These are phyloP conservation scores for Trachymyrmex septentrionalis DNA, from an alignment of 1,140 invertebrate genomes.

Conservation along the genomic window DNA sequence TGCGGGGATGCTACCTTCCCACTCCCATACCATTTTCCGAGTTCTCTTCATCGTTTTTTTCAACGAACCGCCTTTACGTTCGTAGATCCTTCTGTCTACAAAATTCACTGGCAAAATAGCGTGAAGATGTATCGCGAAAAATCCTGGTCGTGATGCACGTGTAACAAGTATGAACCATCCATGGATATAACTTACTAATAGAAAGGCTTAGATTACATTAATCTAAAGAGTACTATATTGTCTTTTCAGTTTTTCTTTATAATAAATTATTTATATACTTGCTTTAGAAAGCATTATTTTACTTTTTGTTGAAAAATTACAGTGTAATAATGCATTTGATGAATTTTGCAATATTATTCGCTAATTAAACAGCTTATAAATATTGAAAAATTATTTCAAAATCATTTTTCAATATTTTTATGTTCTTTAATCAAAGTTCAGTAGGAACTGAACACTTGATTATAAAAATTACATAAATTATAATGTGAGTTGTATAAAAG, in stretches of 20 bases:
- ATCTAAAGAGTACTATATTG: background rate
- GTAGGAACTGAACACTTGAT: too few species aligned
- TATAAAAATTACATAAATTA: slow-evolving; percentile 1
- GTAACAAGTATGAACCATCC: background rate
- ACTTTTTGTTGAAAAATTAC: background rate
- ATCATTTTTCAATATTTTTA: background rate
- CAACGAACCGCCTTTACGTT: slow-evolving; percentile 12
- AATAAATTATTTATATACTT: slow-evolving; percentile 17
- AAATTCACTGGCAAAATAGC: slow-evolving; percentile 48
- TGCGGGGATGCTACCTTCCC: slow-evolving; percentile 25
- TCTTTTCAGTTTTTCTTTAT: too few species aligned
- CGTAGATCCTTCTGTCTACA: slow-evolving; percentile 44
- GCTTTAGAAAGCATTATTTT: background rate
- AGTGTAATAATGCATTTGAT: background rate
- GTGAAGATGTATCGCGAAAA: slow-evolving; percentile 42
- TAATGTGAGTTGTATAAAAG: background rate
- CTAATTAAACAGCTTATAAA: background rate
- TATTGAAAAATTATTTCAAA: background rate
- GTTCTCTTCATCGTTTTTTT: slow-evolving; percentile 29
- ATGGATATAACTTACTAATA: background rate
- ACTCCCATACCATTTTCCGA: background rate
- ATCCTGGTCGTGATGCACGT: slow-evolving; percentile 10
- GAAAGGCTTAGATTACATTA: background rate
- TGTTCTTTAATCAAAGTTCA: background rate
- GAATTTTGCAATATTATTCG: background rate